These are phyloP conservation scores for Caretta caretta DNA, from an alignment of 2,113 vertebrate genomes.

Conservation along the genomic window DNA sequence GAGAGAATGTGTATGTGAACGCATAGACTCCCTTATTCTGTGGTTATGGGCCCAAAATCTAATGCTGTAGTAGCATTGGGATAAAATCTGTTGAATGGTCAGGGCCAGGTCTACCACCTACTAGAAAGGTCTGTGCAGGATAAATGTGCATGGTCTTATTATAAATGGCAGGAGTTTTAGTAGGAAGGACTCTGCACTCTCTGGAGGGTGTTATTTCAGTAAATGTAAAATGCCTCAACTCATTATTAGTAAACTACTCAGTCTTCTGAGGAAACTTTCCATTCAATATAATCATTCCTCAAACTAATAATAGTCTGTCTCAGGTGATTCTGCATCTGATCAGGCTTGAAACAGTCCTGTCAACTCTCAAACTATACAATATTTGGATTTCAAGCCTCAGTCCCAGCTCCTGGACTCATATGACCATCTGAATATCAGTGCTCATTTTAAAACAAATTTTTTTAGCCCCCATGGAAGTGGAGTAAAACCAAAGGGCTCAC, in stretches of 20 bases:
- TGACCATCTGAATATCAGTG: neutral
- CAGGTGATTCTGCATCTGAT: neutral
- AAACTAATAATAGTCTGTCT: neutral
- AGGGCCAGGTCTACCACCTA: neutral
- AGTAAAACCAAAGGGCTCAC: neutral
- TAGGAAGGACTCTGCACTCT: neutral
- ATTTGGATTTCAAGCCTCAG: neutral
- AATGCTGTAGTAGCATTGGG: neutral
- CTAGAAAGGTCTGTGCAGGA: neutral
- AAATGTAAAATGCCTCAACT: neutral
- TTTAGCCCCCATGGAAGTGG: neutral
- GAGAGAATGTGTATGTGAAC: too few relatives aligned
- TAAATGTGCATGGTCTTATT: neutral
- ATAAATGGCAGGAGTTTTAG: neutral
- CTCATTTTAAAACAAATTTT: neutral
- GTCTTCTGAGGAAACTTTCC: neutral
- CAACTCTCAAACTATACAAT: neutral
- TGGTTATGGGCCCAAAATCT: neutral
- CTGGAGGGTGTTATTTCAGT: too few relatives aligned
- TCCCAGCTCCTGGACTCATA: neutral
- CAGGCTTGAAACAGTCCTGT: neutral
- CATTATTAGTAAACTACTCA: neutral
- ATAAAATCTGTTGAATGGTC: neutral
- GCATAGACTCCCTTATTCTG: neutral
- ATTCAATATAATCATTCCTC: neutral